Percentiles rank a stretch among this genome's conserved stretches.
Conservation (phyloP, 2,888 invertebrate species). For the Lissonota sp. region DNA sequence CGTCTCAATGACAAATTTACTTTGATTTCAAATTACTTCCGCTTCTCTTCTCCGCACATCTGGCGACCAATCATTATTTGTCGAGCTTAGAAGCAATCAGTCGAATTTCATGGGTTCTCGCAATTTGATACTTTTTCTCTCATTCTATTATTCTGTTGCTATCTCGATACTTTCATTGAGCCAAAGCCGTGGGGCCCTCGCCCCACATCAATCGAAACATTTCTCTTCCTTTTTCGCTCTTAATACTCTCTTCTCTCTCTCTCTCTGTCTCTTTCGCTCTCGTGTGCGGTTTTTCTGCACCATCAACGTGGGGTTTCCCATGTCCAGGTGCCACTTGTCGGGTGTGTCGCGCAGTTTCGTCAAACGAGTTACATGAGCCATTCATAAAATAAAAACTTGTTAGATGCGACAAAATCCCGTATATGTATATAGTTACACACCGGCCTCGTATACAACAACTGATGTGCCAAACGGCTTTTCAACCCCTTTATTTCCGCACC, state of each 20-base stretch:
- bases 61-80: too few species aligned
- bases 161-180: too few species aligned
- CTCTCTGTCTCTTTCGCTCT: neutral
- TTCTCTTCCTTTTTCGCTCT: neutral
- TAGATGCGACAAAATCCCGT: neutral
- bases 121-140: too few species aligned
- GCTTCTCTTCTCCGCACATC: too few species aligned
- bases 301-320: neutral
- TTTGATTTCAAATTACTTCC: too few species aligned
- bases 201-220: neutral
- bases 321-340: conserved; percentile 61
- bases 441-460: neutral
- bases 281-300: neutral
- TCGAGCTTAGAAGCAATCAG: too few species aligned
- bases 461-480: conserved; percentile 24
- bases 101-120: too few species aligned
- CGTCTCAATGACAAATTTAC: too few species aligned
- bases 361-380: conserved; percentile 48
- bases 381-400: conserved; percentile 34
- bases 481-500: conserved; percentile 33
- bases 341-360: conserved; percentile 51
- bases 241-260: neutral
- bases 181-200: neutral
- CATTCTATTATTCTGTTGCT: too few species aligned
- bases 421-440: neutral